phyloP scores from a whole-genome alignment of 2,888 invertebrate species.

The Slavum lentiscoides region DNA sequence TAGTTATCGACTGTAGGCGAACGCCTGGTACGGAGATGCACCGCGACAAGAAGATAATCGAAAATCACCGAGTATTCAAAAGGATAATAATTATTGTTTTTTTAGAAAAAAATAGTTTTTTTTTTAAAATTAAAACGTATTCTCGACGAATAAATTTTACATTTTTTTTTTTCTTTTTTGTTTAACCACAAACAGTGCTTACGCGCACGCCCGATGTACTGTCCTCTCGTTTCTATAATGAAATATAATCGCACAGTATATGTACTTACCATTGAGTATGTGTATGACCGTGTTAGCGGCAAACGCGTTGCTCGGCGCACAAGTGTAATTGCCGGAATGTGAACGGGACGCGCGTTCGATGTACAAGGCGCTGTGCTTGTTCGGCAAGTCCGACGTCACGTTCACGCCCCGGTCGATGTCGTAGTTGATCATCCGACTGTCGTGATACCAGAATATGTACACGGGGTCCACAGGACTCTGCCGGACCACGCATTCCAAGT shows the following conservation, averaged over 20 bases:
- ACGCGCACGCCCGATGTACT: no score
- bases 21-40: no score
- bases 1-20: no score
- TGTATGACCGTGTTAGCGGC: constrained; percentile 86
- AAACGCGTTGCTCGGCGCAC: constrained; percentile 85
- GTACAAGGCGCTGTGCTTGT: constrained; percentile 70
- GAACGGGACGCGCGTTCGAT: constrained; percentile 67
- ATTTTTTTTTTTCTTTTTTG: no score
- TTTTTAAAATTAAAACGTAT: no score
- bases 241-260: not conserved
- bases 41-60: no score
- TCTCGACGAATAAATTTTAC: no score
- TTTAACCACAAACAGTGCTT: no score
- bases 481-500: constrained; percentile 78
- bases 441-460: constrained; percentile 77
- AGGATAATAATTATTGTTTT: no score
- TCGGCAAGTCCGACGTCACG: constrained; percentile 77
- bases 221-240: no score
- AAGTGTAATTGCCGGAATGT: constrained; percentile 86
- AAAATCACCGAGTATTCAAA: no score
- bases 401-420: constrained; percentile 83
- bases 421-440: constrained; percentile 90
- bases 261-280: constrained; percentile 79
- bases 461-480: constrained; percentile 83
- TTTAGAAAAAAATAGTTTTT: no score